These are phyloP conservation scores for Todiramphus saurophagus DNA, from an alignment of 2,113 vertebrate genomes.

Conservation along the genomic window DNA sequence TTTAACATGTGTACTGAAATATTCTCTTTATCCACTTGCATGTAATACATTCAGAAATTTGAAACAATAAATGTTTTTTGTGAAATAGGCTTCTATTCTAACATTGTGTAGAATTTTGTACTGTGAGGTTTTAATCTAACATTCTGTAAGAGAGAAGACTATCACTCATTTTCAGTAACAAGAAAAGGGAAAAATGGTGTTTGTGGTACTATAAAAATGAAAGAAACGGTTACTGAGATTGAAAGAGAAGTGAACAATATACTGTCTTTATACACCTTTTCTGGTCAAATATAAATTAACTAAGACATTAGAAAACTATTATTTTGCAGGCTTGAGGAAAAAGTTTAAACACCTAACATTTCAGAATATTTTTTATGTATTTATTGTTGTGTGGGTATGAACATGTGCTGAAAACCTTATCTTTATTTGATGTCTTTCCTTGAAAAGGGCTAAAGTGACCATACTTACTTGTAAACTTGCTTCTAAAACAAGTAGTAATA, in stretches of 20 bases:
- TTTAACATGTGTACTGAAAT: background rate
- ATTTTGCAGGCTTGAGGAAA: background rate
- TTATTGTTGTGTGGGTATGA: background rate
- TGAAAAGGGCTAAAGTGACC: background rate
- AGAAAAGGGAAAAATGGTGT: background rate
- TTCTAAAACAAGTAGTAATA: background rate
- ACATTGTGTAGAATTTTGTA: background rate
- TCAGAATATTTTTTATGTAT: background rate
- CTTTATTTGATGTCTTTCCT: background rate
- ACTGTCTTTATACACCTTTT: background rate
- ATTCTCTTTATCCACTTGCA: background rate
- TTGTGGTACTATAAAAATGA: background rate
- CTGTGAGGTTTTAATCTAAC: background rate
- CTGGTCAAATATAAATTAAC: background rate
- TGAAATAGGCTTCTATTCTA: background rate
- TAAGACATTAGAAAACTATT: background rate
- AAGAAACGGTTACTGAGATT: background rate
- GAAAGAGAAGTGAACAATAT: background rate
- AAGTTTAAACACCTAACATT: background rate
- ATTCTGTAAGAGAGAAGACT: background rate
- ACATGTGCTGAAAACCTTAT: background rate
- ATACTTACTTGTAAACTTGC: background rate
- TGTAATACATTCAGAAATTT: background rate
- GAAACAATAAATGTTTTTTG: background rate
- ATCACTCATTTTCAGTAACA: background rate